A percentile compares a stretch with the other conserved stretches of the same genome.
phyloP scores from a whole-genome alignment of 2,113 vertebrate genomes.

The Ascaphus truei region DNA sequence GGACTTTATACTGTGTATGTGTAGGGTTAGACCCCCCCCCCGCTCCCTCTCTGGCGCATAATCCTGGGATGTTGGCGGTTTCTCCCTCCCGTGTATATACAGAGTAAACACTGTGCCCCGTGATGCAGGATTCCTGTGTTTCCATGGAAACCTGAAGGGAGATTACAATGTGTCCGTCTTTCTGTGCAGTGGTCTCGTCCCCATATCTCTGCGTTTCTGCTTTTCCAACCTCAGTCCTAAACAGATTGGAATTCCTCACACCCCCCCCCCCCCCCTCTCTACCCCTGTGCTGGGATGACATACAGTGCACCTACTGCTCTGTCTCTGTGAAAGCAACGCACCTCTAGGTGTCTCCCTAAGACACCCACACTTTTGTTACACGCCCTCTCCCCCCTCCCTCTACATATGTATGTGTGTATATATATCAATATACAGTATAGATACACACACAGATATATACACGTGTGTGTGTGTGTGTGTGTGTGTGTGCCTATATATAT shows the following conservation, averaged over 20 bases:
- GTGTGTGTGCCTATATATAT: too few species aligned
- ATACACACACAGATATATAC: too few species aligned
- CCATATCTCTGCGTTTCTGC: neutral
- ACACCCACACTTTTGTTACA: too few species aligned
- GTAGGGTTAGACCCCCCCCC: neutral
- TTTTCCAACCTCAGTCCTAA: conserved; percentile 9
- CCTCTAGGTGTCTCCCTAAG: too few species aligned
- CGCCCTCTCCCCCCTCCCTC: too few species aligned
- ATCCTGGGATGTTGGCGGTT: conserved; percentile 17
- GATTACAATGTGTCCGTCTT: conserved; percentile 24
- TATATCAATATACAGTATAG: too few species aligned
- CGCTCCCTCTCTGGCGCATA: neutral
- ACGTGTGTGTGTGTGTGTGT: too few species aligned
- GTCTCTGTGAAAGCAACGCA: too few species aligned
- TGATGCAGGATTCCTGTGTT: conserved; percentile 26
- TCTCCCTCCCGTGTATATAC: too few species aligned
- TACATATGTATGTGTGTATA: too few species aligned
- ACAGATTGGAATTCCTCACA: conserved; percentile 10
- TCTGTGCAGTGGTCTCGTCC: conserved; percentile 6
- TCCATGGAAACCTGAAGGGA: conserved; percentile 27
- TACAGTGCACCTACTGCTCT: neutral
- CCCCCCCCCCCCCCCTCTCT: too few species aligned
- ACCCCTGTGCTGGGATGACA: neutral
- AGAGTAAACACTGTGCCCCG: neutral
- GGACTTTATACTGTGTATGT: neutral